Evolutionary conservation across 2,888 invertebrate genomes (phyloP).

Genomic region (Heliothis peltigera): DNA sequence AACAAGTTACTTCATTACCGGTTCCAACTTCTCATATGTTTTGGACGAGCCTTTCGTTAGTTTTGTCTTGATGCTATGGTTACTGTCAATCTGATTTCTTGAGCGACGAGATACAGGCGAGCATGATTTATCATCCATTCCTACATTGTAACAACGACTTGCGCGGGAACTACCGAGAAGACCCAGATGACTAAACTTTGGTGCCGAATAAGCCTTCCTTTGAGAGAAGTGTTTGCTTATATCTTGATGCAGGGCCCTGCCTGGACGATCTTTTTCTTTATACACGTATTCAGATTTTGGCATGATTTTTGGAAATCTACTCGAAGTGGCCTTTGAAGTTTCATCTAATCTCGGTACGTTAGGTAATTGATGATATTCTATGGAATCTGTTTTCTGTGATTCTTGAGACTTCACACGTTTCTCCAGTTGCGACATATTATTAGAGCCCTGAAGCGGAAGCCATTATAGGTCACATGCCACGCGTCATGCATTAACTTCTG

Average conservation of each 20-base stretch:
- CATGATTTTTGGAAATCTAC: slow-evolving; percentile 11
- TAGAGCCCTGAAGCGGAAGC: not conserved
- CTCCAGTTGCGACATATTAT: slow-evolving; percentile 33
- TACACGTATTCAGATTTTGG: slow-evolving; percentile 16
- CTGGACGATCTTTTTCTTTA: slow-evolving; percentile 12
- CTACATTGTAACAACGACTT: slow-evolving; percentile 24
- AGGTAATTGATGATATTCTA: slow-evolving; percentile 71
- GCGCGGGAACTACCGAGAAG: slow-evolving; percentile 21
- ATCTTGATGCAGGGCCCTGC: slow-evolving; percentile 25
- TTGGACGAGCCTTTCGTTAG: slow-evolving; percentile 19
- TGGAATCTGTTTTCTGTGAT: slow-evolving; percentile 68
- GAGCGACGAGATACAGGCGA: slow-evolving; percentile 28
- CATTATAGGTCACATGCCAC: not conserved
- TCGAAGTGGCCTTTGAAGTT: slow-evolving; percentile 17
- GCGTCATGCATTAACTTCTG: not conserved
- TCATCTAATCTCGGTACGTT: slow-evolving; percentile 60
- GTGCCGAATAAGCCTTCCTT: slow-evolving; percentile 46
- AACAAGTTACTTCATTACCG: slow-evolving; percentile 51
- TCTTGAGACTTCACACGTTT: slow-evolving; percentile 32
- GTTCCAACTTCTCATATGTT: slow-evolving; percentile 56
- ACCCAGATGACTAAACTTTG: slow-evolving; percentile 34
- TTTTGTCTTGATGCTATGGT: slow-evolving; percentile 13
- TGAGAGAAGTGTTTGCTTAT: slow-evolving; percentile 25
- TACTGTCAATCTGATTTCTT: slow-evolving; percentile 11
- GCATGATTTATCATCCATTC: slow-evolving; percentile 29